Conservation (phyloP, 1,140 invertebrate species). For the Pantala flavescens region DNA sequence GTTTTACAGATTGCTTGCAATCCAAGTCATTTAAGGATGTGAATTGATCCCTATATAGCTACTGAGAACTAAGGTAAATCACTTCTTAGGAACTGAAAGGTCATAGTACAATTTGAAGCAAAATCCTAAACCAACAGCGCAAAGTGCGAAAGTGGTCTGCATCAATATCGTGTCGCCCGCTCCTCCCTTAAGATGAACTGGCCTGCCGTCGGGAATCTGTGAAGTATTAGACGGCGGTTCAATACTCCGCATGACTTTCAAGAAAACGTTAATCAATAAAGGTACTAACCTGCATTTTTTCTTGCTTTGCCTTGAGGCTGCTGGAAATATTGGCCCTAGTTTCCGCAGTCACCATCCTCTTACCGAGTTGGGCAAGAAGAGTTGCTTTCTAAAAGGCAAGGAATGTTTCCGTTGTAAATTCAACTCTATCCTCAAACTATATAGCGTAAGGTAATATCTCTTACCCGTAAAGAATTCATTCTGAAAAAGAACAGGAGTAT, state of each 20-base stretch:
- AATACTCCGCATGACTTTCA: not conserved
- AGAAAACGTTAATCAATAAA: not conserved
- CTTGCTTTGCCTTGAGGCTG: not conserved
- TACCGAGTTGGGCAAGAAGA: not conserved
- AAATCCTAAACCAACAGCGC: constrained; percentile 34
- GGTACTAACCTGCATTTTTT: not conserved
- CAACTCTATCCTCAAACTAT: no score
- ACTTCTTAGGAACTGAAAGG: constrained; percentile 31
- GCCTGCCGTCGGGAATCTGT: constrained; percentile 43
- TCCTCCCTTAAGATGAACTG: constrained; percentile 50
- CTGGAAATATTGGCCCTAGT: not conserved
- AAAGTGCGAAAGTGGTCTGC: constrained; percentile 34
- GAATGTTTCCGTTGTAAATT: not conserved
- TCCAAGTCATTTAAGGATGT: constrained; percentile 12
- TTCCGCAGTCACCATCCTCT: not conserved
- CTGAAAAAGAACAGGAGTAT: not conserved
- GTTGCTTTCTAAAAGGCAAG: not conserved
- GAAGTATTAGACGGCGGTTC: constrained; percentile 20
- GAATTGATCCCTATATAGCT: not conserved
- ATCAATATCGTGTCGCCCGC: constrained; percentile 43
- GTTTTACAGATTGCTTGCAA: constrained; percentile 12
- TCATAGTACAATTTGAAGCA: constrained; percentile 31
- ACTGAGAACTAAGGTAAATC: constrained; percentile 15
- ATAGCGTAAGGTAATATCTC: not conserved
- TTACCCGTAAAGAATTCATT: not conserved